These are phyloP conservation scores for Platysternon megacephalum DNA, from an alignment of 2,113 vertebrate genomes.

Conservation along the genomic window DNA sequence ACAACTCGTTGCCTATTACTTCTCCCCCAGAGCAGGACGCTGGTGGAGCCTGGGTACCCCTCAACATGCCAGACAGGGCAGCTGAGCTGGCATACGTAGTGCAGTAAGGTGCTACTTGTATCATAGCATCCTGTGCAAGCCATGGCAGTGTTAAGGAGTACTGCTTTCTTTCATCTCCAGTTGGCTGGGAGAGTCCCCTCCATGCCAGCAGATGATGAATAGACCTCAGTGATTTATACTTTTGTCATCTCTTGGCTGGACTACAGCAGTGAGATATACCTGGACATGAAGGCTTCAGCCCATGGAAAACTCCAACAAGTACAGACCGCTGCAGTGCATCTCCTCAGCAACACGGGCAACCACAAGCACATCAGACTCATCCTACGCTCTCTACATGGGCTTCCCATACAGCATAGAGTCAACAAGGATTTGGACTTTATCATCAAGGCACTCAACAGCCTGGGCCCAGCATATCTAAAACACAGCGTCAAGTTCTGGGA, in stretches of 20 bases:
- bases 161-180: not conserved
- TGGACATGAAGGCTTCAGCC: not conserved
- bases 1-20: no score
- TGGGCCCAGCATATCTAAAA: not conserved
- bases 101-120: not conserved
- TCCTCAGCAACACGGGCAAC: not conserved
- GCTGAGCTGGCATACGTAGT: not conserved
- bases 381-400: not conserved
- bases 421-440: not conserved
- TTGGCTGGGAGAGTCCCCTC: not conserved
- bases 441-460: not conserved
- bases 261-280: not conserved
- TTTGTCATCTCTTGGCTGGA: not conserved
- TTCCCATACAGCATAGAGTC: not conserved
- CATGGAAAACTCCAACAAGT: not conserved
- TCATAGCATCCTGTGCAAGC: not conserved
- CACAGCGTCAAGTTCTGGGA: not conserved
- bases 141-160: not conserved
- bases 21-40: no score
- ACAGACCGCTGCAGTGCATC: not conserved
- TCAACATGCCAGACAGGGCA: not conserved
- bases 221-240: not conserved
- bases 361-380: not conserved
- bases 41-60: no score
- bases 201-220: not conserved